Percentiles rank a stretch among this genome's conserved stretches.
Conservation (phyloP, 2,888 invertebrate genomes). For the Cantharis nigra region DNA sequence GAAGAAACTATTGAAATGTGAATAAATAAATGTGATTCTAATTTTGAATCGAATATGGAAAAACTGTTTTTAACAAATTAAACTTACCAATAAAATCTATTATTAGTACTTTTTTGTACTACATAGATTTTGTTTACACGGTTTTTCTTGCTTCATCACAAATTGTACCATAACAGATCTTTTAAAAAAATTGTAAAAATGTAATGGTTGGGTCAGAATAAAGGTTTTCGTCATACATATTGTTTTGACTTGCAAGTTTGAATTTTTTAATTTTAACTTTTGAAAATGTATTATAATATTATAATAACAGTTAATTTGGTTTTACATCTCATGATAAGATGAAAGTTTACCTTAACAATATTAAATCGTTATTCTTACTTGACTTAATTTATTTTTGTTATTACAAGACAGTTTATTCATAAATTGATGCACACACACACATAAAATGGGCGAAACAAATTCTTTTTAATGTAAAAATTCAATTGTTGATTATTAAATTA, state of each 20-base stretch:
- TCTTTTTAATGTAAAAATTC: background rate
- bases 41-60: constrained; percentile 15
- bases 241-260: background rate
- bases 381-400: background rate
- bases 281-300: background rate
- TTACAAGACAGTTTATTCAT: background rate
- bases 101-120: constrained; percentile 21
- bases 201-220: background rate
- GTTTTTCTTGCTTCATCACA: background rate
- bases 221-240: background rate
- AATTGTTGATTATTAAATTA: background rate
- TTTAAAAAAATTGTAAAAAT: background rate
- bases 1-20: constrained; percentile 16
- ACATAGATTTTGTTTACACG: constrained; percentile 3
- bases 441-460: background rate
- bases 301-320: background rate
- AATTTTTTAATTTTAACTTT: background rate
- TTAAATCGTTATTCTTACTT: background rate
- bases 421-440: background rate
- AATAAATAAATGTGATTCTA: constrained; percentile 25
- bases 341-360: background rate
- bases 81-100: constrained; percentile 15
- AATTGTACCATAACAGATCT: background rate
- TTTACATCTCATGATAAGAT: background rate
- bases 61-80: constrained; percentile 10